Conservation (phyloP, 2,797 vertebrate species). For the Pseudomugil gertrudae region DNA sequence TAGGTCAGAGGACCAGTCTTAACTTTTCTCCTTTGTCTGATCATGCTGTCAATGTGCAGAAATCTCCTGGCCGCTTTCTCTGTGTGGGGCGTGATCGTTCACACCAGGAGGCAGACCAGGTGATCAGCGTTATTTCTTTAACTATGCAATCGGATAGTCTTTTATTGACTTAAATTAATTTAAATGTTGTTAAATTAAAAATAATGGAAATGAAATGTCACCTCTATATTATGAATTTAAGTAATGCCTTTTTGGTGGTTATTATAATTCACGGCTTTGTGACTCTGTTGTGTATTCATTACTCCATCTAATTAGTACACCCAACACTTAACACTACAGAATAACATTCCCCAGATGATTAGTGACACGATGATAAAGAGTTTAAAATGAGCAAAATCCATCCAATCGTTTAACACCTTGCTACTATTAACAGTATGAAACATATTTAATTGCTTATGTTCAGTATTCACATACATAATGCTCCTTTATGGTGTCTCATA, state of each 20-base stretch:
- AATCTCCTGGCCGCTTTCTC: slow-evolving; percentile 69
- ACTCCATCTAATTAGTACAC: slow-evolving; percentile 23
- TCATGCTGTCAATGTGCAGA: slow-evolving; percentile 78
- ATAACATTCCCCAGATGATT: slow-evolving; percentile 37
- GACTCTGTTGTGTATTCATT: slow-evolving; percentile 34
- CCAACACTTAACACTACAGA: slow-evolving; percentile 17
- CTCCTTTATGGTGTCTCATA: slow-evolving; percentile 6
- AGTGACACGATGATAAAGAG: slow-evolving; percentile 18
- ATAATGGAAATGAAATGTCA: slow-evolving; percentile 13
- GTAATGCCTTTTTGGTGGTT: slow-evolving; percentile 23
- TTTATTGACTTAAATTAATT: slow-evolving; percentile 14
- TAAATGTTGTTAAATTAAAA: slow-evolving; percentile 23
- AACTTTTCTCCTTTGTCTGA: slow-evolving; percentile 75
- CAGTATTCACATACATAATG: slow-evolving; percentile 63
- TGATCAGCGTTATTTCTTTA: slow-evolving; percentile 73
- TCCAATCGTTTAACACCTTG: slow-evolving; percentile 28
- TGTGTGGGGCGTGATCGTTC: slow-evolving; percentile 70
- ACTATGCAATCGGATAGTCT: slow-evolving; percentile 50
- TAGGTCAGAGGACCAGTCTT: slow-evolving; percentile 57
- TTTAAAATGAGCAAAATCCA: slow-evolving; percentile 42
- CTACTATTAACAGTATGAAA: slow-evolving; percentile 82
- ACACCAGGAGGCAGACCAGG: slow-evolving; percentile 74
- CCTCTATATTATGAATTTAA: slow-evolving; percentile 20
- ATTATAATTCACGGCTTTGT: slow-evolving; percentile 19
- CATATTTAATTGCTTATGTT: slow-evolving; percentile 60